Percentiles rank a stretch among this genome's conserved stretches.
Conservation (phyloP, 2,888 invertebrate species). For the Cryptus viduatorius region DNA sequence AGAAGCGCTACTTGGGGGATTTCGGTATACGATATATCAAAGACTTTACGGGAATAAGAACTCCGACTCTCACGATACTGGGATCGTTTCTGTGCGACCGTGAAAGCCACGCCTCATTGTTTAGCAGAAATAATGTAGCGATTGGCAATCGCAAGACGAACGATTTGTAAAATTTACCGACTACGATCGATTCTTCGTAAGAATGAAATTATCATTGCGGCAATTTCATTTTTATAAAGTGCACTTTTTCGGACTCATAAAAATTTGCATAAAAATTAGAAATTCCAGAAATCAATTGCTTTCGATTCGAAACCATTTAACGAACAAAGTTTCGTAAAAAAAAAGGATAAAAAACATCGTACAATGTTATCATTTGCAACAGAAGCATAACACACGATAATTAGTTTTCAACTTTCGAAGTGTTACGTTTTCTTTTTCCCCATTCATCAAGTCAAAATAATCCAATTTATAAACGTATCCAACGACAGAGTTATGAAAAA, state of each 20-base stretch:
- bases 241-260: not conserved
- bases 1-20: conserved; percentile 1
- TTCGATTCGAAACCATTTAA: no score
- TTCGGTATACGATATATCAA: not conserved
- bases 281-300: no score
- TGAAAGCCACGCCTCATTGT: not conserved
- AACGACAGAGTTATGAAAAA: not conserved
- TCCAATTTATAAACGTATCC: not conserved
- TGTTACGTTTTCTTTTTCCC: not conserved
- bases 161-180: not conserved
- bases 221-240: no score
- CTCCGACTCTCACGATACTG: not conserved
- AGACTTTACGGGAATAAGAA: not conserved
- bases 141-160: not conserved
- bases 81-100: not conserved
- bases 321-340: no score
- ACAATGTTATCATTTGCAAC: not conserved
- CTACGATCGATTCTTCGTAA: not conserved
- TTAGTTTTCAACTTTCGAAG: not conserved
- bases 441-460: not conserved
- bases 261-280: not conserved
- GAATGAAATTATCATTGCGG: not conserved
- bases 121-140: not conserved
- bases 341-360: no score
- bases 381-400: not conserved